Percentiles rank a stretch among this genome's conserved stretches.
Evolutionary conservation across 2,797 vertebrate species (phyloP).

Genomic region (Crenichthys baileyi): DNA sequence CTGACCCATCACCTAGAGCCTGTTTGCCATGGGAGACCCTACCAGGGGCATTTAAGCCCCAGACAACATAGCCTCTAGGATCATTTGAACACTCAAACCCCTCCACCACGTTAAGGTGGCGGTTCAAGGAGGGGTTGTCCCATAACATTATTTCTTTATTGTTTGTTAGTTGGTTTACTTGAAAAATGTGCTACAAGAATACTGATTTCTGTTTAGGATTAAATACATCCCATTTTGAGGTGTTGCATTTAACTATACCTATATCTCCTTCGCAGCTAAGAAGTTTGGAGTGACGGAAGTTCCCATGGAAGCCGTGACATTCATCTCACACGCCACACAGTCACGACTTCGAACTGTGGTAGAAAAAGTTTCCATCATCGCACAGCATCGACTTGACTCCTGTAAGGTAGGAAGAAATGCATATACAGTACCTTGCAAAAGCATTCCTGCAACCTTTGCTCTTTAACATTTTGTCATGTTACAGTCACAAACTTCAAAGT

Average conservation of each 20-base stretch:
- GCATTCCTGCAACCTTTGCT: not conserved
- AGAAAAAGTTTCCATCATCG: slow-evolving; percentile 87
- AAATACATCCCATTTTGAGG: not conserved
- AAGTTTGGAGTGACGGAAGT: slow-evolving; percentile 88
- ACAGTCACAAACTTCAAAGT: not conserved
- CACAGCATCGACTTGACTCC: slow-evolving; percentile 87
- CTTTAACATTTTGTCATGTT: not conserved
- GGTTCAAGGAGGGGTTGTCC: no score
- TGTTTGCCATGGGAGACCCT: no score
- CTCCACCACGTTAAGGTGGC: no score
- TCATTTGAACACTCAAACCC: no score
- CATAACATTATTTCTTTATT: no score
- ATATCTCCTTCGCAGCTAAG: slow-evolving; percentile 77
- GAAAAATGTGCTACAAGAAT: no score
- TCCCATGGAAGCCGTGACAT: slow-evolving; percentile 86
- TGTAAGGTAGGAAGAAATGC: slow-evolving; percentile 79
- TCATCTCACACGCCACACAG: slow-evolving; percentile 89
- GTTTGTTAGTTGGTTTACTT: not conserved
- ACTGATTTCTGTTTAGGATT: no score
- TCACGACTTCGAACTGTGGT: slow-evolving; percentile 85
- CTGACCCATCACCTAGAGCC: no score
- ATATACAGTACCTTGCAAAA: not conserved
- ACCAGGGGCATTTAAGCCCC: no score
- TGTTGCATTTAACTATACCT: slow-evolving; percentile 12
- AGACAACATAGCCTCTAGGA: no score